phyloP scores from a whole-genome alignment of 1,140 invertebrate species.

The Trichonephila clavipes region DNA sequence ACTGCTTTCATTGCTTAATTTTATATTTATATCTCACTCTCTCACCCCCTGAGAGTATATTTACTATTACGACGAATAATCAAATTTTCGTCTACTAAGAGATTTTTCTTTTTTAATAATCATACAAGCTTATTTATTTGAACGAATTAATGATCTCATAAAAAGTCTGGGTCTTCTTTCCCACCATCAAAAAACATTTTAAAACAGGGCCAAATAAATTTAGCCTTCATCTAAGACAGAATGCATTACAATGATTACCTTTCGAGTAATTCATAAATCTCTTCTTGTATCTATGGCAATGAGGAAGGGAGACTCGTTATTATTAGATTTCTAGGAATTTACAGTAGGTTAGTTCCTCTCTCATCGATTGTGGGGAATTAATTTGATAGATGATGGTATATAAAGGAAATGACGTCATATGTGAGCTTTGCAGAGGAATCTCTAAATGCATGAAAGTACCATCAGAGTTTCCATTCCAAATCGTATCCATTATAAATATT shows the following conservation, averaged over 20 bases:
- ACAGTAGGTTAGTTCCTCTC: slow-evolving; percentile 20
- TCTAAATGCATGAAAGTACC: not conserved
- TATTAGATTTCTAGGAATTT: slow-evolving; percentile 40
- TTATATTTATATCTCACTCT: no score
- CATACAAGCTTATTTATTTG: no score
- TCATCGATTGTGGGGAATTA: slow-evolving; percentile 27
- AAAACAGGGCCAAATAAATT: not conserved
- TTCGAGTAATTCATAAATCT: slow-evolving; percentile 27
- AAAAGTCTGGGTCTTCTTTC: not conserved
- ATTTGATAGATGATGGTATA: slow-evolving; percentile 32
- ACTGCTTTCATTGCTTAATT: no score
- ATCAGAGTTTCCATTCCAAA: not conserved
- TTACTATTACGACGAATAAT: no score
- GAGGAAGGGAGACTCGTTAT: slow-evolving; percentile 30
- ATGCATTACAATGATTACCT: slow-evolving; percentile 42
- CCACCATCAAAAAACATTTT: not conserved
- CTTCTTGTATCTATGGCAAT: slow-evolving; percentile 29
- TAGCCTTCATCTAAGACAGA: not conserved
- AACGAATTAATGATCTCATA: slow-evolving; percentile 16
- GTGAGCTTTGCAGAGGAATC: not conserved
- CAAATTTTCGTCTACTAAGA: no score
- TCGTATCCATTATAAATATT: not conserved
- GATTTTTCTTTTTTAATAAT: no score
- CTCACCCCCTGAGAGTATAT: no score
- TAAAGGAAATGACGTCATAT: slow-evolving; percentile 43